Evolutionary conservation across 1,140 invertebrate species (phyloP).

Genomic region (Aphelinus atriplicis): DNA sequence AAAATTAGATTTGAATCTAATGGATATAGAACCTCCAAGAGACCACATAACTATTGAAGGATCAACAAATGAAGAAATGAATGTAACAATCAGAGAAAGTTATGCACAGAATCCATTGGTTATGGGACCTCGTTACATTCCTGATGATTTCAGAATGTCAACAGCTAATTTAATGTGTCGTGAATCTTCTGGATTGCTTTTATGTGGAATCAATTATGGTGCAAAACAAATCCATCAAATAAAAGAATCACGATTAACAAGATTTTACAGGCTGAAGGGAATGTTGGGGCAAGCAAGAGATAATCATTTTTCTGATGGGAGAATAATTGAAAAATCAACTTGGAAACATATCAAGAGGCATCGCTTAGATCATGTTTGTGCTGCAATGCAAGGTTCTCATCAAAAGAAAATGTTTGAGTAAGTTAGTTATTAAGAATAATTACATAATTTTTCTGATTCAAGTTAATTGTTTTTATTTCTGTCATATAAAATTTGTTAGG

Average conservation of each 20-base stretch:
- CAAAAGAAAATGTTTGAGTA: slow-evolving; percentile 86
- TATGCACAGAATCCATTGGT: slow-evolving; percentile 77
- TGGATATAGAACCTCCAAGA: slow-evolving; percentile 71
- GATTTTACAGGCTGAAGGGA: slow-evolving; percentile 81
- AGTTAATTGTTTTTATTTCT: slow-evolving; percentile 36
- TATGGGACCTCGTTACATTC: slow-evolving; percentile 78
- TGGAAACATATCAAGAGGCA: slow-evolving; percentile 74
- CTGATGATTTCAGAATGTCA: slow-evolving; percentile 71
- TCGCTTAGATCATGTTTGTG: slow-evolving; percentile 77
- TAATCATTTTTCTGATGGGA: slow-evolving; percentile 77
- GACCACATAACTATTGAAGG: slow-evolving; percentile 73
- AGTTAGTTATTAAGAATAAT: slow-evolving; percentile 55
- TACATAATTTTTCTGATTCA: slow-evolving; percentile 12
- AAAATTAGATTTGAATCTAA: slow-evolving; percentile 75
- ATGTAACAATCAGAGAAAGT: slow-evolving; percentile 70
- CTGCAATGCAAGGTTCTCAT: slow-evolving; percentile 82
- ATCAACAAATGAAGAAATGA: slow-evolving; percentile 69
- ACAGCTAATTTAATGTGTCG: slow-evolving; percentile 69
- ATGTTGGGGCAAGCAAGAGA: slow-evolving; percentile 82
- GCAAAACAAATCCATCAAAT: slow-evolving; percentile 67
- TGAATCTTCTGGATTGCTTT: slow-evolving; percentile 78
- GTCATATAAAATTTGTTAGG: slow-evolving; percentile 65
- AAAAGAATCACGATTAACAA: slow-evolving; percentile 67
- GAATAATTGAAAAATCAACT: slow-evolving; percentile 76
- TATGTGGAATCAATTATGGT: slow-evolving; percentile 79